Evolutionary conservation across 2,888 invertebrate species (phyloP), one percentile per base, ranked within the genome.

Genomic region (Allacma fusca): DNA sequence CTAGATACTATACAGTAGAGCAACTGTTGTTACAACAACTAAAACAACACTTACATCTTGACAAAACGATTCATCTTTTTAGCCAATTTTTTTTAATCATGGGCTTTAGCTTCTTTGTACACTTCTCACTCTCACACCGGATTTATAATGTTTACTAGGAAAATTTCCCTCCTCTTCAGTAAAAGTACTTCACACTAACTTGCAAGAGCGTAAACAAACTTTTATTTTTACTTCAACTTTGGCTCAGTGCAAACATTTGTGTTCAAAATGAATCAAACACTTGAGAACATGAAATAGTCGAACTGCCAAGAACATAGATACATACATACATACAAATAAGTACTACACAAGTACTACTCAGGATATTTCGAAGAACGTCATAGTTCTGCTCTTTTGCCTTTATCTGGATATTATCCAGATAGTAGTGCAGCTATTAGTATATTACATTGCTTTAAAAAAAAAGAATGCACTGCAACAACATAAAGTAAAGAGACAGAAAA

Each of bases 61-160:
- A 50, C n/a, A 50, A 50, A n/a, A n/a, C n/a, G 50, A 19, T 50
- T 50, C 50, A 50, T 50, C 50, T 50, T 50, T 19, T 50, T n/a
- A 16, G 34, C 9, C 19, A 50, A 50, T 19, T 50, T 50, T 19
- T 50, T 5, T 40, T 13, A n/a, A n/a, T n/a, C n/a, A n/a, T n/a
- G n/a, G 40, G 40, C 40, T 9, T 13, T 40, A 40, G 7, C 13
- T 40, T 40, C 40, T 13, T 9, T 13, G 40, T 13, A 9, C 50
- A 13, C 5, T 9, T 19, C 7, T 5, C 50, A 13, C 16, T 50
- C 19, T 1, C 19, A 50, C 50, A 50, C 50, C 13, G 19, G 50
- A 50, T 50, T 13, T 19, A 50, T 50, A 50, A 50, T 50, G n/a
- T n/a, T 50, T 50, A n/a, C 50, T 50, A 50, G 19, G 50, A 50